These are phyloP conservation scores for Trichogramma pretiosum DNA, from an alignment of 1,140 invertebrate species.

Conservation along the genomic window DNA sequence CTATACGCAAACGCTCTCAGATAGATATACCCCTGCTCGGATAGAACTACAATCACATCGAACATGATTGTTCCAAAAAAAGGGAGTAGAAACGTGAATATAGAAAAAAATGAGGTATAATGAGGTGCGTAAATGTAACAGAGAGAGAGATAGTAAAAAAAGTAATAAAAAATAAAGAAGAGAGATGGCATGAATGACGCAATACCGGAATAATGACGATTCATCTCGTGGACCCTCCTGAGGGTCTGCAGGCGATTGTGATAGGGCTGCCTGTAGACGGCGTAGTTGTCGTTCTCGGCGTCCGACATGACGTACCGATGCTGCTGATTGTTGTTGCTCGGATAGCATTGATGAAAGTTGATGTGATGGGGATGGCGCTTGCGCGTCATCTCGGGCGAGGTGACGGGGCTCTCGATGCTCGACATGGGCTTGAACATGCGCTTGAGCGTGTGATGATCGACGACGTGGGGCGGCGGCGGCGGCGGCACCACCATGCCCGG, in stretches of 20 bases:
- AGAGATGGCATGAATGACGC: too few species aligned
- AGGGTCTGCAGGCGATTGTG: conserved; percentile 45
- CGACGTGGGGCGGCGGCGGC: neutral
- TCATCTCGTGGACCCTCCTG: conserved; percentile 43
- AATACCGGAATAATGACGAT: conserved; percentile 37
- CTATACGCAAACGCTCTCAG: too few species aligned
- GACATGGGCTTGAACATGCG: conserved; percentile 89
- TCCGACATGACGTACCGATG: conserved; percentile 44
- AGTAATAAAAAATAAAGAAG: too few species aligned
- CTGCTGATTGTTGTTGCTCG: conserved; percentile 44
- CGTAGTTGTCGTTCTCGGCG: conserved; percentile 40
- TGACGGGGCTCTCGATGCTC: conserved; percentile 75
- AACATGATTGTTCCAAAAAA: too few species aligned
- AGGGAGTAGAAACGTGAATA: too few species aligned
- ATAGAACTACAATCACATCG: too few species aligned
- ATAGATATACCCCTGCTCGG: too few species aligned
- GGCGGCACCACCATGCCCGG: too few species aligned
- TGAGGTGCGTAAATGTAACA: too few species aligned
- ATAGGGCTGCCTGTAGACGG: conserved; percentile 38
- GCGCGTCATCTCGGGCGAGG: conserved; percentile 78
- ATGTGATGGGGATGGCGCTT: conserved; percentile 54
- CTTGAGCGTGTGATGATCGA: conserved; percentile 82
- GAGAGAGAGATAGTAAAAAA: too few species aligned
- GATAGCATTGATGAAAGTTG: conserved; percentile 49
- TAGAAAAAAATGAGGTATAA: too few species aligned